Evolutionary conservation across 2,888 invertebrate genomes (phyloP), one percentile per base, ranked within the genome.

Genomic region (Prosapia bicincta): DNA sequence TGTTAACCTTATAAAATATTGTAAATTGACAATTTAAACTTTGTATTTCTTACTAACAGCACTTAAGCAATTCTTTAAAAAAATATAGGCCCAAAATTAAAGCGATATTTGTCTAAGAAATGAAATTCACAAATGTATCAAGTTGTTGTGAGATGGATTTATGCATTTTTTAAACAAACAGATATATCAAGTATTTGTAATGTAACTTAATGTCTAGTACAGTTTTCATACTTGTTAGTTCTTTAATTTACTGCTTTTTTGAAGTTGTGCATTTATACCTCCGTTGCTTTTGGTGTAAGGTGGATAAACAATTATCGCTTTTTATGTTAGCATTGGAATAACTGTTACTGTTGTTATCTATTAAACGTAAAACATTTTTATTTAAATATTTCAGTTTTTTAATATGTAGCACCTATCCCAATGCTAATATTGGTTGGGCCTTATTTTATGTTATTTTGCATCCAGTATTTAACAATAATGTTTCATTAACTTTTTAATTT

Each of bases 111-210:
- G 54, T 78, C 24, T 67, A 23, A 43, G 54, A 70, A 54, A 75
- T 26, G 5, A 71, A 23, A 72, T 26, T 72, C 54, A 69, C 65
- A 72, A 26, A 38, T 77, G 25, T 68, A 66, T 71, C 26, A 72
- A 76, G 68, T 43, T 76, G 80, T 80, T 80, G 80, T 80, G 80
- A 80, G 80, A 78, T 80, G 80, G 80, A 80, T 80, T 80, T 79
- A 79, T 70, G 30, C 25, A 20, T 9, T 25, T 32, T 70, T 30
- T 28, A 9, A 26, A 26, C 69, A 26, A 69, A 69, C 15, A 20
- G 38, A 20, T 5, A n/a, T 20, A 26, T 26, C 7, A 9, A 26
- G 9, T 20, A 20, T 32, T 66, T 73, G 30, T 73, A 73, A 2
- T 68, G 38, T 38, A 38, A 38, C 15, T 38, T 38, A 38, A 38